phyloP scores from a whole-genome alignment of 2,113 vertebrate genomes.

The Pycnonotus jocosus region DNA sequence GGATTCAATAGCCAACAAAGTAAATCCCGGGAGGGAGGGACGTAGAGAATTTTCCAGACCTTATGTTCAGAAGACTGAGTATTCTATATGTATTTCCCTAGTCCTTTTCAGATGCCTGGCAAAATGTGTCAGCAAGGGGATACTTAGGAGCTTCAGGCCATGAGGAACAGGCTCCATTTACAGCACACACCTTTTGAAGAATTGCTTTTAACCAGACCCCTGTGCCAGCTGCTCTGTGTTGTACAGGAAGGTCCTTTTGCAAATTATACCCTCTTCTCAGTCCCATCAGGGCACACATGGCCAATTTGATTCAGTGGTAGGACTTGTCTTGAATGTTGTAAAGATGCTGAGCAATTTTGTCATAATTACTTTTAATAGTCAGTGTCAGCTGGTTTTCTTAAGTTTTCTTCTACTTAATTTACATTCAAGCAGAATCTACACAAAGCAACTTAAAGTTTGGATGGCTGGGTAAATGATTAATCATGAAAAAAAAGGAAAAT shows the following conservation, averaged over 20 bases:
- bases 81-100: neutral
- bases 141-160: neutral
- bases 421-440: neutral
- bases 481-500: neutral
- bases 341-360: slow-evolving; percentile 18
- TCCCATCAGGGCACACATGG: neutral
- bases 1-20: neutral
- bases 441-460: neutral
- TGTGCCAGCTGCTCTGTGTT: neutral
- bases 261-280: neutral
- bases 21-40: neutral
- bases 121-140: neutral
- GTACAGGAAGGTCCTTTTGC: neutral
- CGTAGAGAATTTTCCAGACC: neutral
- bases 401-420: neutral
- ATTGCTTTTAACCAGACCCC: neutral
- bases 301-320: neutral
- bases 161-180: neutral
- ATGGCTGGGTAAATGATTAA: neutral
- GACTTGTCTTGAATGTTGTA: neutral
- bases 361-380: neutral
- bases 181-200: neutral
- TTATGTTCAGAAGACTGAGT: neutral
- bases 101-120: neutral
- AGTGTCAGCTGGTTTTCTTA: neutral